A percentile compares a stretch with the other conserved stretches of the same genome.
These are phyloP conservation scores for Sebastes kiyomatsui DNA, from an alignment of 2,797 vertebrate species.

Conservation along the genomic window DNA sequence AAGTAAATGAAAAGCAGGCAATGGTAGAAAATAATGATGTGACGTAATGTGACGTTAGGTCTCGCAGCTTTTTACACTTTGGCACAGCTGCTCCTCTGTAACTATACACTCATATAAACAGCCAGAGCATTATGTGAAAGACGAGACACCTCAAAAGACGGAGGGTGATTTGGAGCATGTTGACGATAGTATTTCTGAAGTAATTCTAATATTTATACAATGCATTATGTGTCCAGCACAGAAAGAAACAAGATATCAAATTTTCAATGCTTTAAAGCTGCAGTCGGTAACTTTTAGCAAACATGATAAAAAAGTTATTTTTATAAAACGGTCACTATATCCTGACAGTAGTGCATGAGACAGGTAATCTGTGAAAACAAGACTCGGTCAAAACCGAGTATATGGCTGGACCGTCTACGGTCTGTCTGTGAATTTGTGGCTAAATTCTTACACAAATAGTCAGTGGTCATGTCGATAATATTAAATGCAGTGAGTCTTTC, in stretches of 20 bases:
- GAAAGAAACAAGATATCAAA: constrained; percentile 21
- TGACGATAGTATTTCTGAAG: background rate
- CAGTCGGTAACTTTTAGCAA: no score
- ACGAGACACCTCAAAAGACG: background rate
- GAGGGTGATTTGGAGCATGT: background rate
- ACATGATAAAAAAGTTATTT: no score
- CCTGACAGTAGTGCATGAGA: no score
- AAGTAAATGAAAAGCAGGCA: constrained; percentile 20
- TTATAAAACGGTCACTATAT: no score
- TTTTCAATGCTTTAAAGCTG: constrained; percentile 19
- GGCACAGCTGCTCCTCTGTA: constrained; percentile 12
- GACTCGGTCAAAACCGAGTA: no score
- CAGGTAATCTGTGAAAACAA: no score
- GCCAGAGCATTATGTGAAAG: background rate
- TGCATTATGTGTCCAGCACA: constrained; percentile 73
- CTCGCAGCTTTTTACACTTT: background rate
- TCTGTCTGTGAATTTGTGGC: no score
- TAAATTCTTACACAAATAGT: no score
- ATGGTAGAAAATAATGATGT: background rate
- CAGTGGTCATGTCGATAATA: no score
- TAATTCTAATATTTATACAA: constrained; percentile 26
- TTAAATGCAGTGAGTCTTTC: no score
- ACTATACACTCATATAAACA: background rate
- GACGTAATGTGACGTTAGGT: background rate
- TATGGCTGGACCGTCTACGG: no score